Evolutionary conservation across 2,797 vertebrate genomes (phyloP).

Genomic region (Sternotherus odoratus): DNA sequence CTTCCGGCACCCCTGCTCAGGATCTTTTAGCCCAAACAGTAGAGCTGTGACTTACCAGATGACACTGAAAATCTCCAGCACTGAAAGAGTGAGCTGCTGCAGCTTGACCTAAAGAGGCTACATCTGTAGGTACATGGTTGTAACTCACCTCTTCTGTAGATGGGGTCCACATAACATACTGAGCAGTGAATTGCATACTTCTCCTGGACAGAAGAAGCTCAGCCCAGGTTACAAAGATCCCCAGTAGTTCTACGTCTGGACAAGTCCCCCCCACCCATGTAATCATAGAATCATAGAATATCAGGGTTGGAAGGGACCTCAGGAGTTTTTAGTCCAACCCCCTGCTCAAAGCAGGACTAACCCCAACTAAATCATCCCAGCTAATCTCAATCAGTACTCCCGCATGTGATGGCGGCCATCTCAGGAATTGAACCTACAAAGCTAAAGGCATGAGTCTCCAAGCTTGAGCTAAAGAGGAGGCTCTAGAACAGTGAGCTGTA

Average conservation of each 20-base stretch:
- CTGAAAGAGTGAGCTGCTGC: background rate
- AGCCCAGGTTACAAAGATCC: slow-evolving; percentile 36
- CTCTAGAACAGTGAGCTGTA: background rate
- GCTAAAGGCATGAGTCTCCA: slow-evolving; percentile 2
- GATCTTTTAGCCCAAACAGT: background rate
- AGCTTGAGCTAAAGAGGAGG: background rate
- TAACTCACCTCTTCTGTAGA: background rate
- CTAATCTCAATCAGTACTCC: slow-evolving; percentile 5
- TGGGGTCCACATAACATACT: background rate
- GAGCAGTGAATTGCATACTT: background rate
- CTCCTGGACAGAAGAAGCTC: slow-evolving; percentile 17
- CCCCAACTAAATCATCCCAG: too few species aligned
- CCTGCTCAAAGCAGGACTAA: too few species aligned
- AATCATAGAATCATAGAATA: too few species aligned
- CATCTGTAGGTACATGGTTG: background rate
- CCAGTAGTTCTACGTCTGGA: slow-evolving; percentile 38
- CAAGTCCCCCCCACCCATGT: background rate
- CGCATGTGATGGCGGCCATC: background rate
- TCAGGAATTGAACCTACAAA: slow-evolving; percentile 30
- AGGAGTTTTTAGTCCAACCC: too few species aligned
- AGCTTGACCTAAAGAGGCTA: background rate
- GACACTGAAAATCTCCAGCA: background rate
- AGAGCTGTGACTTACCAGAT: background rate
- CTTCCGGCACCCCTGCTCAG: too few species aligned
- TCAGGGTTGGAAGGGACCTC: too few species aligned